phyloP scores from a whole-genome alignment of 2,888 invertebrate species.

The Pachydiplax longipennis region DNA sequence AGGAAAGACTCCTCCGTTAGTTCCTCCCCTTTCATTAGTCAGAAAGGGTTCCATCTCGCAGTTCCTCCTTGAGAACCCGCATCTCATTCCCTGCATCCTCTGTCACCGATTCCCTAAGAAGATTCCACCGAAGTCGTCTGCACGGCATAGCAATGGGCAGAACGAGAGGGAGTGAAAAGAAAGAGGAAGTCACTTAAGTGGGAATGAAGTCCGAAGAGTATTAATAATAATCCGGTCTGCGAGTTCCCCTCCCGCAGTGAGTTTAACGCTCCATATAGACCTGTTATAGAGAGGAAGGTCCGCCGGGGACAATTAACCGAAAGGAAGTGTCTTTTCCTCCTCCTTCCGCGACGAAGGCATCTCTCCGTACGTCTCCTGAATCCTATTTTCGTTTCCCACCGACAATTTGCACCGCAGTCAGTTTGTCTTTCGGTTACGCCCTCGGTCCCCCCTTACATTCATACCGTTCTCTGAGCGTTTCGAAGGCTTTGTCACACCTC shows the following conservation, averaged over 20 bases:
- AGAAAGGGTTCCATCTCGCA: not conserved
- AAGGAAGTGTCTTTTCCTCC: not conserved
- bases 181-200: not conserved
- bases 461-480: not conserved
- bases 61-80: not conserved
- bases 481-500: not conserved
- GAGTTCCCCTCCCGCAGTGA: not conserved
- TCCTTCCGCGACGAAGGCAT: not conserved
- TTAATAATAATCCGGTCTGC: not conserved
- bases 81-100: not conserved
- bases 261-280: not conserved
- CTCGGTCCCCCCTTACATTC: not conserved
- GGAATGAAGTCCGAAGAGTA: not conserved
- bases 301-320: not conserved
- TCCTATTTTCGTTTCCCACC: not conserved
- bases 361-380: not conserved
- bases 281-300: not conserved
- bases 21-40: not conserved
- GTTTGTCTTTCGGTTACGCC: not conserved
- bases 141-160: not conserved
- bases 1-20: not conserved
- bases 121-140: not conserved
- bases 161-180: not conserved
- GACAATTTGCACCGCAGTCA: not conserved
- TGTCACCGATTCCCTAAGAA: not conserved